phyloP scores from a whole-genome alignment of 2,113 vertebrate species.

The Octodon degus region DNA sequence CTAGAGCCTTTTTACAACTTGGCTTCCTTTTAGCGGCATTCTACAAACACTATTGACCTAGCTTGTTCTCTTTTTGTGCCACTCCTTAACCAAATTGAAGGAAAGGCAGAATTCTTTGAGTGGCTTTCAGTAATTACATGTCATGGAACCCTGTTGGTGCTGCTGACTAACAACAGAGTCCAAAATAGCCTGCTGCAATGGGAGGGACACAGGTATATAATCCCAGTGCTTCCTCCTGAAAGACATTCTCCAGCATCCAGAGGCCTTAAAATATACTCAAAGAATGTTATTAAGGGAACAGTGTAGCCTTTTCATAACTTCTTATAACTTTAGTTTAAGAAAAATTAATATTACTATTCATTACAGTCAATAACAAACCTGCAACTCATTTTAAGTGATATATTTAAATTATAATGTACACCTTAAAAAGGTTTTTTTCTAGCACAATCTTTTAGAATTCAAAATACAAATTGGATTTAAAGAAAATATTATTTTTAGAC shows the following conservation, averaged over 20 bases:
- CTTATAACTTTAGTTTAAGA: background rate
- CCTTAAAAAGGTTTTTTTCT: conserved; percentile 58
- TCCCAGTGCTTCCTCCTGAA: background rate
- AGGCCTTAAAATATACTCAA: background rate
- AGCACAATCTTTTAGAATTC: conserved; percentile 52
- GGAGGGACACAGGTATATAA: background rate
- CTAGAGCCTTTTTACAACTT: background rate
- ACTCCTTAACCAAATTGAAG: background rate
- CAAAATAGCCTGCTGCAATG: background rate
- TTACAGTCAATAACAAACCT: conserved; percentile 57
- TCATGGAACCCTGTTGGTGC: background rate
- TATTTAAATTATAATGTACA: conserved; percentile 62
- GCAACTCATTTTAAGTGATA: conserved; percentile 66
- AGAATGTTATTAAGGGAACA: background rate
- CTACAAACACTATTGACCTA: background rate
- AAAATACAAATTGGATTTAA: conserved; percentile 74
- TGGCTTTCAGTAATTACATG: background rate
- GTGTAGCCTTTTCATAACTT: conserved; percentile 16
- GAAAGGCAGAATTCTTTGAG: background rate
- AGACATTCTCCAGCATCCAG: background rate
- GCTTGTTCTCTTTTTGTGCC: background rate
- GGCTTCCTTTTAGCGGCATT: background rate
- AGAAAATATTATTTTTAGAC: conserved; percentile 75
- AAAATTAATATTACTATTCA: conserved; percentile 20
- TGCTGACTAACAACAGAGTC: background rate